Evolutionary conservation across 2,888 invertebrate species (phyloP).

Genomic region (Drosophila cyrtoloma): DNA sequence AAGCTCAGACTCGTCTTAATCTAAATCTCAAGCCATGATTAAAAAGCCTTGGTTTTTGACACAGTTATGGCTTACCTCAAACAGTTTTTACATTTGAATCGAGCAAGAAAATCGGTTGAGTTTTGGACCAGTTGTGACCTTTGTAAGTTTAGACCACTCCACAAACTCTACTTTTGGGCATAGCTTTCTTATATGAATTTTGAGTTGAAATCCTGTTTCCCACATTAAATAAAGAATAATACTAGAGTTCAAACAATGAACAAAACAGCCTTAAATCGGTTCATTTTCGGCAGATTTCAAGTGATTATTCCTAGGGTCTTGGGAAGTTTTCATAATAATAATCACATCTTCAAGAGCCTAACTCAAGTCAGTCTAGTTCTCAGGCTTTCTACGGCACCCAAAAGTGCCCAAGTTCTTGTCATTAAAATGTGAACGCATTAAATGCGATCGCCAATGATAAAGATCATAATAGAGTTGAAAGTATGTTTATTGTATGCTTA

Average conservation of each 20-base stretch:
- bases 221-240: not conserved
- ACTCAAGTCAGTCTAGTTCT: not conserved
- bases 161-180: no score
- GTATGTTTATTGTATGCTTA: not conserved
- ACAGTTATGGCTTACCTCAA: not conserved
- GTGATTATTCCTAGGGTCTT: not conserved
- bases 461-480: constrained; percentile 8
- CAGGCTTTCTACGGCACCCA: not conserved
- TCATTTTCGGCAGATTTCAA: not conserved
- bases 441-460: not conserved
- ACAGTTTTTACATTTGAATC: not conserved
- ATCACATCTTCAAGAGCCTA: not conserved
- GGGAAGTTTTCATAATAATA: not conserved
- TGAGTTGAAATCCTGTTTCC: not conserved
- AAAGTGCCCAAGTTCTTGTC: not conserved
- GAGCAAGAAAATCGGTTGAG: not conserved
- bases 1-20: not conserved
- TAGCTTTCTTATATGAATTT: accelerated
- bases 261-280: not conserved
- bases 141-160: no score
- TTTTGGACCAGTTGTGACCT: accelerated
- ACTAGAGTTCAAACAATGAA: not conserved
- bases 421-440: not conserved
- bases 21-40: not conserved
- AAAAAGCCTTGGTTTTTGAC: not conserved